A percentile compares a stretch with the other conserved stretches of the same genome.
Conservation (phyloP, 1,140 invertebrate species). For the Parapsyche elsis region DNA sequence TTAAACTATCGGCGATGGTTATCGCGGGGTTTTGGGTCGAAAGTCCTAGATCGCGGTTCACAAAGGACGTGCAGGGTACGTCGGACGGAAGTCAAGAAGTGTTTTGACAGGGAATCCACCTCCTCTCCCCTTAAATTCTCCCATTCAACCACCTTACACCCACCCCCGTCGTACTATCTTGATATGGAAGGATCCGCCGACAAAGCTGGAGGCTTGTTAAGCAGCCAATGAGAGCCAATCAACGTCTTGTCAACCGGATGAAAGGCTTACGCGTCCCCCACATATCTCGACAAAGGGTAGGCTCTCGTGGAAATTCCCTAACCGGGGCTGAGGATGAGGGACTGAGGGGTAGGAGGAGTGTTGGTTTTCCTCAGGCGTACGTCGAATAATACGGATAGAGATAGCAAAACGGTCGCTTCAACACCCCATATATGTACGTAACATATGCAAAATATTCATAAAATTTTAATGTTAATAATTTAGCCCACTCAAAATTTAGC, state of each 20-base stretch:
- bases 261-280: conserved; percentile 48
- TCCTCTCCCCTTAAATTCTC: background rate
- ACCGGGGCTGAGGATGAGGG: background rate
- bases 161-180: conserved; percentile 30
- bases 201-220: conserved; percentile 52
- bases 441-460: background rate
- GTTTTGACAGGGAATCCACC: conserved; percentile 26
- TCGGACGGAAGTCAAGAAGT: conserved; percentile 26
- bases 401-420: background rate
- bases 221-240: conserved; percentile 56
- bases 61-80: conserved; percentile 4
- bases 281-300: conserved; percentile 35
- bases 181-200: conserved; percentile 44
- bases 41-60: background rate
- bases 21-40: too few relatives aligned
- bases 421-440: background rate
- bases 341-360: background rate
- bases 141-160: background rate
- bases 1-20: too few relatives aligned
- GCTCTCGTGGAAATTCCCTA: background rate
- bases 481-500: too few relatives aligned
- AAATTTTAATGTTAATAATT: background rate
- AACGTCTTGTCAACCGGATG: conserved; percentile 57
- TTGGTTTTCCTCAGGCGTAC: background rate
- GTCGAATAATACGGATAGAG: background rate